Base-by-base conservation (phyloP, 2,888 invertebrate genomes). In the Leucophenga maculata region DNA sequence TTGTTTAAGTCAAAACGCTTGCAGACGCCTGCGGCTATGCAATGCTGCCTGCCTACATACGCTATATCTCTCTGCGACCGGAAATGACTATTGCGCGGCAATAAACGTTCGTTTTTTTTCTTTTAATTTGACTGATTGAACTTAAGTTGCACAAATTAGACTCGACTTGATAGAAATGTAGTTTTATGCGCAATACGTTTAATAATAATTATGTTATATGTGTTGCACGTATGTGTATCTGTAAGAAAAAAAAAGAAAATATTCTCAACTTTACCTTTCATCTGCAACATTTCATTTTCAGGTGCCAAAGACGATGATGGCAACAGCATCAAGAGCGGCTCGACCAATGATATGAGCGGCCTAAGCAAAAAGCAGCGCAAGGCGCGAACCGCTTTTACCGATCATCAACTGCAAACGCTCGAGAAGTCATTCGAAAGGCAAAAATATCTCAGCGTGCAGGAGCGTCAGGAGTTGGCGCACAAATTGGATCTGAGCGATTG, bases 331-430 rank as follows among this genome's bases (percentile, higher is more conserved):
- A 89, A 89, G 76, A 88, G 88, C 75, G 89, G 89, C 60, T 86
- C 89, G 70, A 84, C 89, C 86, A 88, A 86, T 77, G 89, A 89
- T 67, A 85, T 89, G 75, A 85, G 89, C 86, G 84, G 89, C 6
- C 90, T 95, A 78, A 93, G 93, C 84, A 98, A 98, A 91, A 98
- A 98, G 89, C 97, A 98, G 86, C 90, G 98, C 75, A 98, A 98
- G 90, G 98, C 98, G 57, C 90, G 98, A 72, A 98, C 98, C 26
- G 99, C 99, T 55, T 99, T 99, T 91, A 99, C 99, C 55, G 99
- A 99, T 90, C 96, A 98, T 88, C 98, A 99, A 89, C 92, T 98
- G 74, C 97, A 97, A 88, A 97, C 97, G 20, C 90, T 99, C 85
- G 98, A 99, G 90, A 97, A 97, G 89, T 97, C 95, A 77, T 99